Base-by-base conservation (phyloP, 2,888 invertebrate genomes). In the Campoplex nolae region DNA sequence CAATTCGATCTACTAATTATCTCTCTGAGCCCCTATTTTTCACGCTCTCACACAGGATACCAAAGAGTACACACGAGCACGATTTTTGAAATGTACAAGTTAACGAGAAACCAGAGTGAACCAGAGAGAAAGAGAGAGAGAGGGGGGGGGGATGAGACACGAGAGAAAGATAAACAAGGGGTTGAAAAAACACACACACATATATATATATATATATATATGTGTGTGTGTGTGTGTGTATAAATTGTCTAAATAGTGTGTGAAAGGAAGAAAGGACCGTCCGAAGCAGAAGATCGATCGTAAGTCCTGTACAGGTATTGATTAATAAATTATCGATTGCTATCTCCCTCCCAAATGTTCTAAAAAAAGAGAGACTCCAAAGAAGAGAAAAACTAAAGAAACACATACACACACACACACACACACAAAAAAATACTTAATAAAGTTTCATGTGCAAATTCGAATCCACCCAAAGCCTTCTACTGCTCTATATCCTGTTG, bases 381-480 rank as follows among this genome's bases (percentile, higher is more conserved):
- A 23, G 28, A 9, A 70, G 48, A 48, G 9, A 28, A 68, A 62
- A 32, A 73, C 28, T 48, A 77, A 67, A 74, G n/a, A 38, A 70
- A 48, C 23, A 76, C n/a, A 45, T 58, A 62, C 62, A 62, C 35
- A 38, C 6, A n/a, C 74, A 70, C 28, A 70, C 48, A 48, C 7
- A 65, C 56, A 73, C 16, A 56, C 51, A 68, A 6, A 79, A 79
- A 7, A 35, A 45, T 75, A 45, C 67, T 68, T 58, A 6, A 62
- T 75, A 75, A 77, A 32, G 78, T 84, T 38, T 81, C 73, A 76
- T 77, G 86, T 78, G 86, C 77, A 85, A 87, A 84, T 70, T 67
- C 67, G 58, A 84, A 84, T 84, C 75, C 87, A 84, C 84, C 84
- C 87, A 84, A 87, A 87, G 84, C 82, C 83, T 79, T 83, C 83